A percentile compares a stretch with the other conserved stretches of the same genome.
Conservation (phyloP, 2,113 vertebrate genomes). For the Corythornis cristatus region DNA sequence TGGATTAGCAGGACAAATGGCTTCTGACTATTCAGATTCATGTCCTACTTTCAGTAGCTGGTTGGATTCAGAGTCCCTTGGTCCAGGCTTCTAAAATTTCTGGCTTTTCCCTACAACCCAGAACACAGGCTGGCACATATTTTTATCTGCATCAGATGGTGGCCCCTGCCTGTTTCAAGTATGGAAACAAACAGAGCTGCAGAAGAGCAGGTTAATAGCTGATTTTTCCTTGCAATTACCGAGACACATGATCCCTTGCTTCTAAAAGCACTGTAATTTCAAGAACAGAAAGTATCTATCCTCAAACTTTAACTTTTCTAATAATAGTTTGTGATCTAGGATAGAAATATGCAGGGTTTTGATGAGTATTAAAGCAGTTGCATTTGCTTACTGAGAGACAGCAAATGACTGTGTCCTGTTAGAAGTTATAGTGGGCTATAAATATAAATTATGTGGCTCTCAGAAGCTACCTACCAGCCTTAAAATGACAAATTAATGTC, state of each 20-base stretch:
- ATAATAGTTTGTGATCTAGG: background rate
- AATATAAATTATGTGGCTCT: background rate
- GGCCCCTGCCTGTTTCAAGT: background rate
- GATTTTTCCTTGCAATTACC: background rate
- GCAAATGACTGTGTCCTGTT: background rate
- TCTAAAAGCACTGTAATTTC: slow-evolving; percentile 13
- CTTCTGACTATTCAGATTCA: background rate
- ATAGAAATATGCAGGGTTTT: background rate
- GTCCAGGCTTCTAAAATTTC: background rate
- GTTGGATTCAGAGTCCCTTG: background rate
- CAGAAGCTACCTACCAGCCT: background rate
- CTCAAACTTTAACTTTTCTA: background rate
- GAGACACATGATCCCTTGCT: background rate
- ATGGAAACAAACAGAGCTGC: background rate
- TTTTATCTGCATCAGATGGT: background rate
- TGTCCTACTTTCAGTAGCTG: background rate
- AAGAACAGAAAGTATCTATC: background rate
- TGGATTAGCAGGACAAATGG: background rate
- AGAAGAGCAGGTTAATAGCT: background rate
- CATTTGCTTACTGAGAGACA: background rate
- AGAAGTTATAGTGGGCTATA: background rate
- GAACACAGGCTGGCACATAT: background rate
- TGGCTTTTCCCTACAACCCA: background rate
- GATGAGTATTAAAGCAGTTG: background rate
- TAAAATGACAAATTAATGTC: background rate